Evolutionary conservation across 2,888 invertebrate species (phyloP).

Genomic region (Apamea crenata): DNA sequence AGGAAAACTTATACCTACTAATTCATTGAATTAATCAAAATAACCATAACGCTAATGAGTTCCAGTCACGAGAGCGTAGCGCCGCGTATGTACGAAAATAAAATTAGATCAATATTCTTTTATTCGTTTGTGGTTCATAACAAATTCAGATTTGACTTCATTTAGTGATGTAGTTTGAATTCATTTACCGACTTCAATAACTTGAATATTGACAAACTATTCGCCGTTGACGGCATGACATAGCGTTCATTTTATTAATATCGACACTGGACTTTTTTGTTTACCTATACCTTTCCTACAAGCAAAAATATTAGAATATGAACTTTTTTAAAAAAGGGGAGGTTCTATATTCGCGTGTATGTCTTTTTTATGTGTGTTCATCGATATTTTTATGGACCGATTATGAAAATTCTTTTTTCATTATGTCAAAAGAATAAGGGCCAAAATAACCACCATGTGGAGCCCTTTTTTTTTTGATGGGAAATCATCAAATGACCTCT

Average conservation of each 20-base stretch:
- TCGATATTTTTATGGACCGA: background rate
- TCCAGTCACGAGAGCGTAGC: background rate
- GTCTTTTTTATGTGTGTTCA: background rate
- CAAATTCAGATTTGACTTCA: background rate
- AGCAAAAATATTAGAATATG: too few relatives aligned
- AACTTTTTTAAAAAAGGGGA: background rate
- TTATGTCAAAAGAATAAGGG: background rate
- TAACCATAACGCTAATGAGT: background rate
- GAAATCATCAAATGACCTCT: too few relatives aligned
- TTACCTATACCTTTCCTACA: too few relatives aligned
- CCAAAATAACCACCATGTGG: too few relatives aligned
- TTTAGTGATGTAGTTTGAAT: too few relatives aligned
- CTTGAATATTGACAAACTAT: too few relatives aligned
- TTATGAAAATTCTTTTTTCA: background rate
- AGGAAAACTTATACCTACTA: background rate
- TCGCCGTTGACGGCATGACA: too few relatives aligned
- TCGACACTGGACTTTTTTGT: too few relatives aligned
- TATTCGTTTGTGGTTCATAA: background rate
- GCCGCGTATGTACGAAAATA: background rate
- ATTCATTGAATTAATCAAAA: background rate
- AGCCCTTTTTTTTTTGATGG: too few relatives aligned
- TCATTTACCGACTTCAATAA: background rate
- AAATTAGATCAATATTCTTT: background rate
- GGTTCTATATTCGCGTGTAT: background rate
- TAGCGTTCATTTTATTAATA: too few relatives aligned